A percentile compares a stretch with the other conserved stretches of the same genome.
Evolutionary conservation across 2,888 invertebrate species (phyloP).

Genomic region (Caenorhabditis virilis): DNA sequence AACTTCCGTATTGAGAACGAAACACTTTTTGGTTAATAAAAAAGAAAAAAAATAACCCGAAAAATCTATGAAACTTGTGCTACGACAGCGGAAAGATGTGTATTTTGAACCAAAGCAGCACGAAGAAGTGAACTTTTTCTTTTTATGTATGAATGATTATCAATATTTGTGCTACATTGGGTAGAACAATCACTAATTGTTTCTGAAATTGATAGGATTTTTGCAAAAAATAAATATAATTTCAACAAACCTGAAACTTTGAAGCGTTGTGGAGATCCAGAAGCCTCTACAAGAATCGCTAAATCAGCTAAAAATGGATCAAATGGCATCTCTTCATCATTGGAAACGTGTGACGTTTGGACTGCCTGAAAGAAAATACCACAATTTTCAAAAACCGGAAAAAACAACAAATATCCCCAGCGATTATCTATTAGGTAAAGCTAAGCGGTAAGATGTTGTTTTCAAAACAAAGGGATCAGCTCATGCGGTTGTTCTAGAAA

Average conservation of each 20-base stretch:
- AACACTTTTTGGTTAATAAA: neutral
- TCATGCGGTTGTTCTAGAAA: too few relatives aligned
- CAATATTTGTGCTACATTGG: conserved; percentile 34
- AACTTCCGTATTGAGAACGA: neutral
- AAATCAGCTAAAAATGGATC: conserved; percentile 39
- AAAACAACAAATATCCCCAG: too few relatives aligned
- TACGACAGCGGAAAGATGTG: conserved; percentile 24
- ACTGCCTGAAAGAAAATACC: too few relatives aligned
- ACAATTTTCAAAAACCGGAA: too few relatives aligned
- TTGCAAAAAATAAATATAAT: neutral
- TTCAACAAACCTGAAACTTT: conserved; percentile 16
- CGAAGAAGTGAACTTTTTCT: conserved; percentile 36
- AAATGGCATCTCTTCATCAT: conserved; percentile 34
- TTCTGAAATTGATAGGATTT: conserved; percentile 13
- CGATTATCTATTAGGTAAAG: too few relatives aligned
- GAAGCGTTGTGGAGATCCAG: conserved; percentile 17
- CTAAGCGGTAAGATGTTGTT: too few relatives aligned
- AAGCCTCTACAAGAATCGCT: conserved; percentile 22
- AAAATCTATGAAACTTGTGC: conserved; percentile 25
- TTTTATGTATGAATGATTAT: conserved; percentile 32
- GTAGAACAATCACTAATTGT: conserved; percentile 20
- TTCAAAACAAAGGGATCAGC: too few relatives aligned
- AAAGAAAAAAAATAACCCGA: neutral
- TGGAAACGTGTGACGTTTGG: conserved; percentile 27
- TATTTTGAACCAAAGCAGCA: conserved; percentile 24